Conservation (phyloP, 2,113 vertebrate genomes). For the Formicarius rufipectus region DNA sequence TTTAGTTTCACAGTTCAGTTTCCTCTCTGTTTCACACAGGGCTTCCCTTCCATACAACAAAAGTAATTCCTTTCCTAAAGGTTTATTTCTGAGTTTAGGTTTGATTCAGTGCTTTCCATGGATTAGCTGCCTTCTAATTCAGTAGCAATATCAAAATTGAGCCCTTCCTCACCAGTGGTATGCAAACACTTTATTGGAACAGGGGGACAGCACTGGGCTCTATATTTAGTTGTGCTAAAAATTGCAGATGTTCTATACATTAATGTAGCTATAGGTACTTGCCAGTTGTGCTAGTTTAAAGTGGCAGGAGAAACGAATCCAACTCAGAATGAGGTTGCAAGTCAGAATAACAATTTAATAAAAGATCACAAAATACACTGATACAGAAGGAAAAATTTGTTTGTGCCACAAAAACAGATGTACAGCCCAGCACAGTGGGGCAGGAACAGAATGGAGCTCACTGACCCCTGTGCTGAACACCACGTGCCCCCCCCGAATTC, state of each 20-base stretch:
- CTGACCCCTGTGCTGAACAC: no score
- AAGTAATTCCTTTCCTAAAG: slow-evolving; percentile 41
- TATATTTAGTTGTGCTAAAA: neutral
- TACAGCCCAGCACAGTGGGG: no score
- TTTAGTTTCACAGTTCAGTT: neutral
- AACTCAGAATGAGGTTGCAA: no score
- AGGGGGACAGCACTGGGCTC: neutral
- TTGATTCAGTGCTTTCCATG: neutral
- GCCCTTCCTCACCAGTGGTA: neutral
- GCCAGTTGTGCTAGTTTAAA: no score
- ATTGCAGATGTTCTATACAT: neutral
- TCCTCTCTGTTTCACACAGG: neutral
- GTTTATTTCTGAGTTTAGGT: slow-evolving; percentile 18
- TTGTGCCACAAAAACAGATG: no score
- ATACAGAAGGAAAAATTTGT: no score
- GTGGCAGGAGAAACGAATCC: no score
- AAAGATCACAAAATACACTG: no score
- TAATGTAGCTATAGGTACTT: neutral
- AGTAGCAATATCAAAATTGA: neutral
- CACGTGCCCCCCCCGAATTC: no score
- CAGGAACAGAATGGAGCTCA: no score
- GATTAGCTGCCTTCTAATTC: neutral
- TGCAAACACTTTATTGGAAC: neutral
- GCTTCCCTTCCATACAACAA: neutral
- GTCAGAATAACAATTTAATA: no score